These are phyloP conservation scores for Eristalis tenax DNA, from an alignment of 2,888 invertebrate species.

Conservation along the genomic window DNA sequence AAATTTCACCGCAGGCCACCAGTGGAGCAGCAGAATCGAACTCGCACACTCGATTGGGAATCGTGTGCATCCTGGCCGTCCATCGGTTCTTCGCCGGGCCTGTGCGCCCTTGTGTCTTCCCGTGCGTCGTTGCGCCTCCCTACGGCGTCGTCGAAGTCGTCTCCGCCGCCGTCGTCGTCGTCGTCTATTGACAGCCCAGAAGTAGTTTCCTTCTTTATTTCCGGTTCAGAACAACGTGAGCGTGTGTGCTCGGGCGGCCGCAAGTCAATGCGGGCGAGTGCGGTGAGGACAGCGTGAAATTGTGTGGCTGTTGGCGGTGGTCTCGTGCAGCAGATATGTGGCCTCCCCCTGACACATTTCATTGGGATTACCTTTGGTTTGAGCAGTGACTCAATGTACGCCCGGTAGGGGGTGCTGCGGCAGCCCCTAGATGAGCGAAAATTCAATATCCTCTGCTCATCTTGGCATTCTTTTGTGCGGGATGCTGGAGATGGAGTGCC, in stretches of 20 bases:
- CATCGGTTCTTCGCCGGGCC: background rate
- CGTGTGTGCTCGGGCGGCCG: conserved; percentile 8
- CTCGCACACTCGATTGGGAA: conserved; percentile 43
- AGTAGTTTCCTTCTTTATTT: conserved; percentile 69
- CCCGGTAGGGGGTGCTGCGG: conserved; percentile 24
- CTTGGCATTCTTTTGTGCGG: conserved; percentile 26
- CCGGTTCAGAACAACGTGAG: conserved; percentile 52
- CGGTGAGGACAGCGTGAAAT: conserved; percentile 57
- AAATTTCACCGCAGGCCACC: conserved; percentile 62
- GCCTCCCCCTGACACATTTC: conserved; percentile 40
- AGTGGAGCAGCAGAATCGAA: conserved; percentile 52
- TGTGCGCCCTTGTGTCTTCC: background rate
- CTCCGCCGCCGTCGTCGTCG: background rate
- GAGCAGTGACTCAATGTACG: conserved; percentile 10
- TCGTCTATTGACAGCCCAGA: conserved; percentile 59
- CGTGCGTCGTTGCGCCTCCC: background rate
- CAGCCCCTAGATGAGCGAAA: conserved; percentile 74
- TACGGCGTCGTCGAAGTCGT: background rate
- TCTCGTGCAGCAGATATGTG: conserved; percentile 32
- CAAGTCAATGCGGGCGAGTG: background rate
- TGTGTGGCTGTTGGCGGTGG: conserved; percentile 60
- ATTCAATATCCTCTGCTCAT: conserved; percentile 74
- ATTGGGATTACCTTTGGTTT: conserved; percentile 43
- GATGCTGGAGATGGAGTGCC: conserved; percentile 12
- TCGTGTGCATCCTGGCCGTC: conserved; percentile 53